Evolutionary conservation across 2,888 invertebrate genomes (phyloP).

Genomic region (Hydrotaea cyrtoneurina): DNA sequence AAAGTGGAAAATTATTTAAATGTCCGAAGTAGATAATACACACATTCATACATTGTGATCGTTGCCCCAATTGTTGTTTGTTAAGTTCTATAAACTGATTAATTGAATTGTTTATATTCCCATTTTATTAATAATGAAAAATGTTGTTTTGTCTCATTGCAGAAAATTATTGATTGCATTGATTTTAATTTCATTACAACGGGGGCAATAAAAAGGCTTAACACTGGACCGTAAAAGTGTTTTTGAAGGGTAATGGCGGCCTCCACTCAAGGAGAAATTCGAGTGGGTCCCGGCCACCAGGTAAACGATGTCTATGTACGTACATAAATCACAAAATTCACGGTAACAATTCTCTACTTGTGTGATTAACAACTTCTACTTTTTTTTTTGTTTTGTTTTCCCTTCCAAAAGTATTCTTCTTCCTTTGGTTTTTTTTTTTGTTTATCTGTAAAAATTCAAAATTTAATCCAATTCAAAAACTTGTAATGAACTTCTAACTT

Average conservation of each 20-base stretch:
- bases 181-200: slow-evolving; percentile 76
- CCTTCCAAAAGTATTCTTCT: background rate
- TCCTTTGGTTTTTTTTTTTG: background rate
- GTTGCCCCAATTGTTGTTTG: too few species aligned
- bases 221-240: slow-evolving; percentile 81
- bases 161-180: slow-evolving; percentile 74
- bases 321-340: slow-evolving; percentile 83
- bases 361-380: slow-evolving; percentile 30
- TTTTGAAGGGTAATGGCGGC: slow-evolving; percentile 83
- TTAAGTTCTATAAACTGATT: too few species aligned
- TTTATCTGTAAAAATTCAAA: slow-evolving; percentile 67
- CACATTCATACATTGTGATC: too few species aligned
- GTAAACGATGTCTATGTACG: slow-evolving; percentile 86
- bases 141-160: slow-evolving; percentile 44
- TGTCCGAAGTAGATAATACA: too few species aligned
- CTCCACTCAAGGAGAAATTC: slow-evolving; percentile 89
- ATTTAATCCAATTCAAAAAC: slow-evolving; percentile 47
- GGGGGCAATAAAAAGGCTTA: slow-evolving; percentile 80
- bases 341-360: slow-evolving; percentile 81
- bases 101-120: slow-evolving; percentile 4
- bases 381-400: background rate
- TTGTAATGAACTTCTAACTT: background rate
- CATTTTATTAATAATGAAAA: slow-evolving; percentile 31
- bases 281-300: slow-evolving; percentile 90
- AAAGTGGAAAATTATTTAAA: too few species aligned